Evolutionary conservation across 30 jellyfish, hydroid and myxozoan genomes (phyloP), one percentile per base, ranked within the genome.

Genomic region (Clytia hemisphaerica): DNA sequence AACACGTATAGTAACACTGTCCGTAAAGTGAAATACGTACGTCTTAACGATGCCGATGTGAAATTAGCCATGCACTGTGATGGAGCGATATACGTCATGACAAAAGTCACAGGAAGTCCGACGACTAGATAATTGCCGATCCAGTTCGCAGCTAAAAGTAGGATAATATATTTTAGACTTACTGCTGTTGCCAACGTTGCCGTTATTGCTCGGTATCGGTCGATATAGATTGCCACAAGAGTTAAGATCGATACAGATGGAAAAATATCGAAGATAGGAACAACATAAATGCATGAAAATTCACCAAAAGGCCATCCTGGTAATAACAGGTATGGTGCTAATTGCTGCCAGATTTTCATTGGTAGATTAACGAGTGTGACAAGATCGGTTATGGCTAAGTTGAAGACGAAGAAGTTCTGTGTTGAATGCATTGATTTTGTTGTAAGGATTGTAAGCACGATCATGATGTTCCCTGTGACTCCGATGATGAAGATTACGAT

Each of bases 271-370:
- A 81, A 66, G 42, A 86, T 61, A 37, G 88, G 84, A 26, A 78
- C 67, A 28, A 86, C 37, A 66, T 86, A 86, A 64, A 71, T 72
- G 76, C 96, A 86, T n/a, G 71, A 61, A 60, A 86, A 73, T 35
- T 72, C 83, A 15, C 96, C 96, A 15, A 86, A 78, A 6, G 96
- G 96, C 96, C 96, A 86, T 16, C 90, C 70, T 25, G 66, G 31
- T 9, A 71, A 24, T 24, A 59, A 80, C 6, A 73, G 84, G 40
- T 34, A 45, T 12, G 79, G 59, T 14, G 42, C 58, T 54, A 86
- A 42, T n/a, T 92, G 94, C 18, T 78, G 64, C 26, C 57, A 65
- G 31, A 86, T 10, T n/a, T n/a, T n/a, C n/a, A n/a, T n/a, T n/a
- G n/a, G n/a, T n/a, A n/a, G n/a, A n/a, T n/a, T n/a, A 29, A 66